These are phyloP conservation scores for Epinotia bilunana DNA, from an alignment of 2,888 invertebrate species.

Conservation along the genomic window DNA sequence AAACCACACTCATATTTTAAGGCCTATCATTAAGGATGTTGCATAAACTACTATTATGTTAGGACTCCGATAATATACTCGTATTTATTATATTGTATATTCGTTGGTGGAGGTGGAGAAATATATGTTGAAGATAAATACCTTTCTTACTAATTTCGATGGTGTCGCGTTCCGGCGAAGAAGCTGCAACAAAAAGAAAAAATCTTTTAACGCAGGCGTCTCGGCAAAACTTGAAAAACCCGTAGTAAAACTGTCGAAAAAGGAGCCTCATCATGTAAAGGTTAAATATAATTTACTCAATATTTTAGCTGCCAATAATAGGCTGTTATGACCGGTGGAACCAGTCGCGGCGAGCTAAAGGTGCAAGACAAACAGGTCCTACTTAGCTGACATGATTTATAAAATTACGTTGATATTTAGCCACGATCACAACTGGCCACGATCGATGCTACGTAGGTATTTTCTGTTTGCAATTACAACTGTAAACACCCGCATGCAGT, in stretches of 20 bases:
- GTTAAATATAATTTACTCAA: conserved; percentile 68
- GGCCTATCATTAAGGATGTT: too few species aligned
- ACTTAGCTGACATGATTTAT: conserved; percentile 47
- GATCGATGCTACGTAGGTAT: conserved; percentile 21
- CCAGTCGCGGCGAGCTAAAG: conserved; percentile 51
- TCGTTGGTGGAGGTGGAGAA: conserved; percentile 49
- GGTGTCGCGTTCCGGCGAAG: conserved; percentile 73
- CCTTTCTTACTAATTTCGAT: conserved; percentile 78
- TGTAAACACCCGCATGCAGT: conserved; percentile 31
- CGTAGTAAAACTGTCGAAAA: conserved; percentile 50
- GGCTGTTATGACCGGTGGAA: conserved; percentile 59
- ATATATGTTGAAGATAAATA: conserved; percentile 54
- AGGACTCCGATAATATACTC: conserved; percentile 11
- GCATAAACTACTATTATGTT: too few species aligned
- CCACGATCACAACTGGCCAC: conserved; percentile 4
- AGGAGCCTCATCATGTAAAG: conserved; percentile 64
- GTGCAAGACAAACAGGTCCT: conserved; percentile 67
- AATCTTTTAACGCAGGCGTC: conserved; percentile 22
- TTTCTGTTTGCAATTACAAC: conserved; percentile 28
- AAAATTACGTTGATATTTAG: conserved; percentile 40
- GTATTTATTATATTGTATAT: conserved; percentile 2
- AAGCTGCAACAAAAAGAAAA: conserved; percentile 68
- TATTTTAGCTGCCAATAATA: conserved; percentile 69
- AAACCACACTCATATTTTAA: too few species aligned
- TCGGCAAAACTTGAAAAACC: conserved; percentile 37